Evolutionary conservation across 2,888 invertebrate species (phyloP).

Genomic region (Drosophila pseudotakahashii): DNA sequence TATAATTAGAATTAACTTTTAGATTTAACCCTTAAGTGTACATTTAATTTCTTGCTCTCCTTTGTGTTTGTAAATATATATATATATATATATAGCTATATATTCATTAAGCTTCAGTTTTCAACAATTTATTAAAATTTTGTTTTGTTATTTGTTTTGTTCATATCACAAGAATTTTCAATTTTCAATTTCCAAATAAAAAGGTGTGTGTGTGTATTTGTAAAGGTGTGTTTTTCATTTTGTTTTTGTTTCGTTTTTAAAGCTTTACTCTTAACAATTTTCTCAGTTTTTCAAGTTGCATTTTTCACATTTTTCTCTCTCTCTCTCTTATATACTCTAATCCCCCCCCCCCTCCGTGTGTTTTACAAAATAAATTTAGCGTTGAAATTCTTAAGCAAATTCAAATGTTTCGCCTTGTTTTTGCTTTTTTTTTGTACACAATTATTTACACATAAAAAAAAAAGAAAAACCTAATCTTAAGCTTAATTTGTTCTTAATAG

Average conservation of each 20-base stretch:
- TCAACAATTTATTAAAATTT: constrained; percentile 64
- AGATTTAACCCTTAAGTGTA: constrained; percentile 40
- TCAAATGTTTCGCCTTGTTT: constrained; percentile 49
- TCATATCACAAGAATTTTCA: constrained; percentile 80
- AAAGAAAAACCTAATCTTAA: constrained; percentile 52
- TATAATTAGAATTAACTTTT: constrained; percentile 36
- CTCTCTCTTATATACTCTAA: neutral
- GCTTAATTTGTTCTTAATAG: constrained; percentile 63
- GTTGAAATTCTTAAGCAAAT: constrained; percentile 55
- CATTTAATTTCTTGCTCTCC: constrained; percentile 35
- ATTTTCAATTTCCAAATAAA: constrained; percentile 65
- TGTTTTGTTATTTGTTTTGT: constrained; percentile 65
- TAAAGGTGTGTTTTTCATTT: constrained; percentile 34
- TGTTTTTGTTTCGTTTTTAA: constrained; percentile 48
- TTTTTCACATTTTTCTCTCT: constrained; percentile 26
- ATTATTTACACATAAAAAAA: constrained; percentile 52
- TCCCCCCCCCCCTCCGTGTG: too few relatives aligned
- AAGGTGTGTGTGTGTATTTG: constrained; percentile 34
- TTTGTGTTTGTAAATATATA: constrained; percentile 42
- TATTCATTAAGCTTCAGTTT: constrained; percentile 60
- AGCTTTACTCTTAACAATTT: constrained; percentile 74
- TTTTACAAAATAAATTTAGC: constrained; percentile 29
- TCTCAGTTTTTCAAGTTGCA: constrained; percentile 51
- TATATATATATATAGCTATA: constrained; percentile 41
- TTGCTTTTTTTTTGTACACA: constrained; percentile 51